A percentile compares a stretch with the other conserved stretches of the same genome.
Evolutionary conservation across 2,797 vertebrate species (phyloP).

Genomic region (Arnoldichthys spilopterus): DNA sequence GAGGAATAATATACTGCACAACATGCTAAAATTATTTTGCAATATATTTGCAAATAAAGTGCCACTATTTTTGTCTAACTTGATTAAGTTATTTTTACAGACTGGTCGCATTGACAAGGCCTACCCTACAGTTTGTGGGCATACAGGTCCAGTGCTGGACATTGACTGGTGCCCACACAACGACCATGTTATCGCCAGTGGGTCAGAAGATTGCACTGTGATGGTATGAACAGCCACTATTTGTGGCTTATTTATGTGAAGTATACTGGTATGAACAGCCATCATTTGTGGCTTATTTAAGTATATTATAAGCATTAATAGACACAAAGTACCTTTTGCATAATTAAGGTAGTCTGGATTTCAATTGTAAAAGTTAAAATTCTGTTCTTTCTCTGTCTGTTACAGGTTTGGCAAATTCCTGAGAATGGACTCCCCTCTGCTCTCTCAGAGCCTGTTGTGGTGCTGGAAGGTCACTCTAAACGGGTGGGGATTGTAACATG

Average conservation of each 20-base stretch:
- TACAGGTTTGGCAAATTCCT: constrained; percentile 97
- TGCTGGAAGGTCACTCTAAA: constrained; percentile 96
- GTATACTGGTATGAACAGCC: constrained; percentile 82
- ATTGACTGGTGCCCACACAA: constrained; percentile 98
- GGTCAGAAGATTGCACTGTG: constrained; percentile 95
- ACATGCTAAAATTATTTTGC: too few relatives aligned
- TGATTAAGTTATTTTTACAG: constrained; percentile 65
- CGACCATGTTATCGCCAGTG: constrained; percentile 94
- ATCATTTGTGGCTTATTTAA: background rate
- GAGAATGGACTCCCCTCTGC: constrained; percentile 90
- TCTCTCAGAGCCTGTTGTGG: constrained; percentile 90
- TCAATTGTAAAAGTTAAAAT: background rate
- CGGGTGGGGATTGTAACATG: constrained; percentile 95
- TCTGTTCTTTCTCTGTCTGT: background rate
- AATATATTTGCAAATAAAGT: too few relatives aligned
- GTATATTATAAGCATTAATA: background rate
- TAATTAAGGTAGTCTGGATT: background rate
- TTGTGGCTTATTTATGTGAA: background rate
- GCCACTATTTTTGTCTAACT: background rate
- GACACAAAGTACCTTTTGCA: background rate
- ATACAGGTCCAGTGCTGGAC: constrained; percentile 95
- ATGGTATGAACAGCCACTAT: constrained; percentile 78
- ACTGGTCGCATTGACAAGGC: constrained; percentile 96
- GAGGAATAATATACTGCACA: too few relatives aligned
- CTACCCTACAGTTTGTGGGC: constrained; percentile 96